Percentiles rank a stretch among this genome's conserved stretches.
phyloP scores from a whole-genome alignment of 1,140 invertebrate genomes.

The Pemphigus obesinymphae region DNA sequence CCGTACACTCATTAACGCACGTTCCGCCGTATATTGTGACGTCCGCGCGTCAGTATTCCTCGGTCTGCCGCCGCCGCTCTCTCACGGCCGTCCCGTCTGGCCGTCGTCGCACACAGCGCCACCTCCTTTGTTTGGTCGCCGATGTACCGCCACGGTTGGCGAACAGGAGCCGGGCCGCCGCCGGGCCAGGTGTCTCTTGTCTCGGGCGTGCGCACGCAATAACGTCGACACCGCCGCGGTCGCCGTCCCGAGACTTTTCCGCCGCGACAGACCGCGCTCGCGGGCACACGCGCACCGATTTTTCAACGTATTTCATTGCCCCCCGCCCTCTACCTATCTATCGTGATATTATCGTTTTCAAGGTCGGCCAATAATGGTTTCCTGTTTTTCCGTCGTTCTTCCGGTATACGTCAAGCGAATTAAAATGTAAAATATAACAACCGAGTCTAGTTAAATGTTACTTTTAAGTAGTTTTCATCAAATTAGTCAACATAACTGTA shows the following conservation, averaged over 20 bases:
- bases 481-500: too few relatives aligned
- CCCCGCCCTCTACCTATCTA: background rate
- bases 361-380: too few relatives aligned
- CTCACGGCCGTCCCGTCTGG: background rate
- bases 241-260: background rate
- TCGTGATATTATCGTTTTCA: too few relatives aligned
- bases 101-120: background rate
- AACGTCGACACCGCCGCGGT: background rate
- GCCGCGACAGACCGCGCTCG: too few relatives aligned
- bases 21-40: background rate
- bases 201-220: background rate
- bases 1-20: background rate
- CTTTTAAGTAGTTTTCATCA: too few relatives aligned
- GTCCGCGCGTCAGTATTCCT: constrained; percentile 2
- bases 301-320: background rate
- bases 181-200: constrained; percentile 26
- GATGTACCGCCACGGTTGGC: constrained; percentile 14
- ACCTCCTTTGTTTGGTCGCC: background rate
- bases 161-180: background rate
- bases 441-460: too few relatives aligned
- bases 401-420: too few relatives aligned
- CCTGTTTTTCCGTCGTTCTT: too few relatives aligned
- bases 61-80: background rate
- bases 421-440: too few relatives aligned
- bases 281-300: background rate